Percentiles rank a stretch among this genome's conserved stretches.
Evolutionary conservation across 2,888 invertebrate species (phyloP).

Genomic region (Agrotis ipsilon): DNA sequence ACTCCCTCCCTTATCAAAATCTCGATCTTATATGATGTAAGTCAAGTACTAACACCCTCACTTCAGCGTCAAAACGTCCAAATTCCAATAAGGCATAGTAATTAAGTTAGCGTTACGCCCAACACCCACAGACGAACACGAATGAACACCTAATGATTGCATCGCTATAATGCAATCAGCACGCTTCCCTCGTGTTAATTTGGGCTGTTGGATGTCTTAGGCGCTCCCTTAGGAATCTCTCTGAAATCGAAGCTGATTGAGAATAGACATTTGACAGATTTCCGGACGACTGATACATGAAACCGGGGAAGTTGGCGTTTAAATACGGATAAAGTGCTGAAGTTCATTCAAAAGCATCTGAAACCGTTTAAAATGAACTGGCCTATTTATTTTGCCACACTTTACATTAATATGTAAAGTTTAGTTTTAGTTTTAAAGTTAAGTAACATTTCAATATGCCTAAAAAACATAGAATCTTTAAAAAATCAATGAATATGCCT

Average conservation of each 20-base stretch:
- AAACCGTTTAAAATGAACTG: no score
- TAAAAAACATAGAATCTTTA: no score
- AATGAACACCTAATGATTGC: constrained; percentile 65
- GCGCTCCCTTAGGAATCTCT: constrained; percentile 24
- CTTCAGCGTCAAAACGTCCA: background rate
- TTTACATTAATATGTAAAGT: no score
- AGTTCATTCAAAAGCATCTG: background rate
- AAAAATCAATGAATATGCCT: no score
- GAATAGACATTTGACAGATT: constrained; percentile 25
- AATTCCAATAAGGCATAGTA: constrained; percentile 31
- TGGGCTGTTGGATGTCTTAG: constrained; percentile 27
- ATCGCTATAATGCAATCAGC: constrained; percentile 60
- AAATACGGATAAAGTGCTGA: background rate
- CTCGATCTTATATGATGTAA: background rate
- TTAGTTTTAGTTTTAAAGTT: no score
- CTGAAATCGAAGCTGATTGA: constrained; percentile 31
- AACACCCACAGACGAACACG: constrained; percentile 49
- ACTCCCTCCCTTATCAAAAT: background rate
- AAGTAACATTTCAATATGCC: no score
- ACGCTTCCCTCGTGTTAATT: constrained; percentile 42
- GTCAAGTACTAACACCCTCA: background rate
- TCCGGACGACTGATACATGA: background rate
- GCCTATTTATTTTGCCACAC: no score
- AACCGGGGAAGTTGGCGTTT: background rate
- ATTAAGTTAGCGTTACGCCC: constrained; percentile 57